Conservation (phyloP, 2,888 invertebrate species). For the Bellardia bayeri region DNA sequence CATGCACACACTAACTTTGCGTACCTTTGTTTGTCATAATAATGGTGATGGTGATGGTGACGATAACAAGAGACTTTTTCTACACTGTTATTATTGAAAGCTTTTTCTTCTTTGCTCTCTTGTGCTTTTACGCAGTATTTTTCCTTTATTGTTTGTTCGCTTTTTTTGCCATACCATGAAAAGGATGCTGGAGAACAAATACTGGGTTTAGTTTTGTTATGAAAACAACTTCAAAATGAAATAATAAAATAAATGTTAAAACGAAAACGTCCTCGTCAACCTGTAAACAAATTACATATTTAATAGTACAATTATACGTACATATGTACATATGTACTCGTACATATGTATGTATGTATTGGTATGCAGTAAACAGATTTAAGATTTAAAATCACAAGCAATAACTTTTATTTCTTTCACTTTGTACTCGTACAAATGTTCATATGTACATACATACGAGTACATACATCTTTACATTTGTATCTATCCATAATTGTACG, state of each 20-base stretch:
- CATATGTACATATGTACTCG: background rate
- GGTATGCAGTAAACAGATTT: constrained; percentile 10
- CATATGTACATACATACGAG: background rate
- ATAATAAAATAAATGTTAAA: constrained; percentile 22
- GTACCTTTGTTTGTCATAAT: constrained; percentile 27
- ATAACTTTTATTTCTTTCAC: constrained; percentile 45
- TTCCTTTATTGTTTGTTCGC: background rate
- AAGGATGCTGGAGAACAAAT: constrained; percentile 62
- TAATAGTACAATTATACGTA: background rate
- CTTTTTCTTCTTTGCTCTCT: constrained; percentile 51
- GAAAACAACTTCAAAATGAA: background rate
- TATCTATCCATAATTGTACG: too few species aligned
- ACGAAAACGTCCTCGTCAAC: background rate
- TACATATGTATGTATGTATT: background rate
- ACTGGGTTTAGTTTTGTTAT: constrained; percentile 56
- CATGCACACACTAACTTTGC: constrained; percentile 11
- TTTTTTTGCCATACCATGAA: background rate
- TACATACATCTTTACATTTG: background rate
- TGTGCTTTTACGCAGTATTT: constrained; percentile 43
- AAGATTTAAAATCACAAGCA: constrained; percentile 48
- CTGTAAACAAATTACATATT: constrained; percentile 32
- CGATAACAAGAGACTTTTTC: constrained; percentile 29
- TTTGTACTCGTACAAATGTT: background rate
- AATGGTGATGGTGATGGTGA: constrained; percentile 16
- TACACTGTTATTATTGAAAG: constrained; percentile 32